A percentile compares a stretch with the other conserved stretches of the same genome.
phyloP scores from a whole-genome alignment of 2,888 invertebrate species.

The Eledone cirrhosa region DNA sequence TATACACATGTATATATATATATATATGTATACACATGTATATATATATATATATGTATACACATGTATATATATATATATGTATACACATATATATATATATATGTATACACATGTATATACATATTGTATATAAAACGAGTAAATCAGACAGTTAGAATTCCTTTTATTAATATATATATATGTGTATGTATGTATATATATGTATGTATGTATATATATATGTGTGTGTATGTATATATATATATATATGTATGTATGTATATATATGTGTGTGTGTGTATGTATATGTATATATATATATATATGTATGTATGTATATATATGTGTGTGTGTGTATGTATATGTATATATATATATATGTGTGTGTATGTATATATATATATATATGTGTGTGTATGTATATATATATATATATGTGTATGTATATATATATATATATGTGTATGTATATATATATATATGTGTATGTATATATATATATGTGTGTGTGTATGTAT shows the following conservation, averaged over 20 bases:
- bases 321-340: neutral
- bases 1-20: neutral
- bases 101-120: neutral
- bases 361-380: neutral
- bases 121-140: neutral
- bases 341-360: neutral
- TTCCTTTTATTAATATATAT: too few species aligned
- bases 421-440: too few species aligned
- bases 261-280: too few species aligned
- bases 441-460: too few species aligned
- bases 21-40: neutral
- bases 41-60: neutral
- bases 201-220: too few species aligned
- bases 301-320: neutral
- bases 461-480: too few species aligned
- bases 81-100: neutral
- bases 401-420: too few species aligned
- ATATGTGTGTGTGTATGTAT: too few species aligned
- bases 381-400: neutral
- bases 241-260: too few species aligned
- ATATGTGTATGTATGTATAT: too few species aligned
- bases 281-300: neutral
- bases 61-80: conserved; percentile 6
- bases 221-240: too few species aligned
- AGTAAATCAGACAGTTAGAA: neutral